phyloP scores from a whole-genome alignment of 2,888 invertebrate genomes.

The Acrocera orbiculus region DNA sequence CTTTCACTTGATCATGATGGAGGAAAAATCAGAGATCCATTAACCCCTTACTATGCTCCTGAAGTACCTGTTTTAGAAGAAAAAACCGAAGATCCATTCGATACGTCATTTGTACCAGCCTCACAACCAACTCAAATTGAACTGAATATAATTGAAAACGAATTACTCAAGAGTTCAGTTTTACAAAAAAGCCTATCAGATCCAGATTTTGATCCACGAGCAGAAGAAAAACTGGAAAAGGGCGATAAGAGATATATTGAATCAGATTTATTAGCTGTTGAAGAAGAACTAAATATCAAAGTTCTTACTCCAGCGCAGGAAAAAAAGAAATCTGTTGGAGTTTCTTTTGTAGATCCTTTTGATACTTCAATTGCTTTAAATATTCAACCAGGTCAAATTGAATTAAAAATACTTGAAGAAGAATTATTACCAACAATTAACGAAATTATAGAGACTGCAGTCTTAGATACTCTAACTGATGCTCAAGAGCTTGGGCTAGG shows the following conservation, averaged over 20 bases:
- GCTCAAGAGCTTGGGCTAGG: constrained; percentile 35
- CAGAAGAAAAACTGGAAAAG: constrained; percentile 16
- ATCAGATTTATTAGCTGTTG: constrained; percentile 31
- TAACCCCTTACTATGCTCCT: constrained; percentile 57
- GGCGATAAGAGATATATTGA: constrained; percentile 24
- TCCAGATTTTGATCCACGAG: constrained; percentile 39
- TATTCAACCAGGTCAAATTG: constrained; percentile 57
- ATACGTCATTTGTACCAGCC: constrained; percentile 65
- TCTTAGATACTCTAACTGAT: constrained; percentile 30
- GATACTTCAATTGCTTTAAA: constrained; percentile 64
- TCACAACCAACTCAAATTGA: constrained; percentile 61
- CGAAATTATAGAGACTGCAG: constrained; percentile 20
- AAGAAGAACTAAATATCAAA: constrained; percentile 46
- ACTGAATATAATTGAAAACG: constrained; percentile 55
- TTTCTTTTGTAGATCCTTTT: constrained; percentile 59
- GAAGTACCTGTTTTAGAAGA: constrained; percentile 31
- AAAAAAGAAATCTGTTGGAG: constrained; percentile 27
- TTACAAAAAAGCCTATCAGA: constrained; percentile 44
- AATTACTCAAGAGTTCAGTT: constrained; percentile 37
- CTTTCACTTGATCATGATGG: constrained; percentile 40
- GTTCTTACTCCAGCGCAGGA: constrained; percentile 48
- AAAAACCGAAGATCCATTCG: constrained; percentile 59
- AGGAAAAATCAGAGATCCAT: constrained; percentile 46
- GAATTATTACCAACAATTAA: constrained; percentile 41
- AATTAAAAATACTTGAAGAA: constrained; percentile 58